Percentiles rank a stretch among this genome's conserved stretches.
phyloP scores from a whole-genome alignment of 2,797 vertebrate species.

The Antrozous pallidus region DNA sequence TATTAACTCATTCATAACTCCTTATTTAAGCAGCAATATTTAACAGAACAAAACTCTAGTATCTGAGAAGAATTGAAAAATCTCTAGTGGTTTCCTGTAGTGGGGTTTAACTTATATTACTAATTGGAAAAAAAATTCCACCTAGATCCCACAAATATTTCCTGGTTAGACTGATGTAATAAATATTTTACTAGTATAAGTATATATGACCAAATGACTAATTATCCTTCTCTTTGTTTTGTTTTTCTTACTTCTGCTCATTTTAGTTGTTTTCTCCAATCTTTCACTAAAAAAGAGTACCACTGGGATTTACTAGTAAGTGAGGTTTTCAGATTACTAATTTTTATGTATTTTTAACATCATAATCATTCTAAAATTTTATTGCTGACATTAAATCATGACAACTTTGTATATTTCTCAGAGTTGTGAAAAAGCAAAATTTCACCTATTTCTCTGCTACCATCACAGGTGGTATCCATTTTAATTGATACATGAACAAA shows the following conservation, averaged over 20 bases:
- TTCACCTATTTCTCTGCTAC: background rate
- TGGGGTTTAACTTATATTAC: background rate
- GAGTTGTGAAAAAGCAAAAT: background rate
- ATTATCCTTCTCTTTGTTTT: background rate
- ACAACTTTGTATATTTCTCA: background rate
- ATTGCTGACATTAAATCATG: background rate
- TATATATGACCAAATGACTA: background rate
- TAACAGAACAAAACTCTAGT: background rate
- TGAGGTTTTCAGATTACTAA: slow-evolving; percentile 24
- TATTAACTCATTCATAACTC: background rate
- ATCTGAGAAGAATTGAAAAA: background rate
- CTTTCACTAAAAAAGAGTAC: background rate
- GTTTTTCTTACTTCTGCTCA: background rate
- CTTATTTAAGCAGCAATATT: background rate
- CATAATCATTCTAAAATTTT: slow-evolving; percentile 10
- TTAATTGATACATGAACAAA: background rate
- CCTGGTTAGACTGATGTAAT: background rate
- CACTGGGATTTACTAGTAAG: background rate
- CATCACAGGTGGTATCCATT: background rate
- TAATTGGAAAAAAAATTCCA: background rate
- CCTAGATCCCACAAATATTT: background rate
- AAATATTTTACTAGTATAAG: background rate
- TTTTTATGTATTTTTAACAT: background rate
- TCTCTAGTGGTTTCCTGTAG: background rate
- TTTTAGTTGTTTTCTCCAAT: background rate